Conservation (phyloP, 2,113 vertebrate genomes). For the Etheostoma cragini region DNA sequence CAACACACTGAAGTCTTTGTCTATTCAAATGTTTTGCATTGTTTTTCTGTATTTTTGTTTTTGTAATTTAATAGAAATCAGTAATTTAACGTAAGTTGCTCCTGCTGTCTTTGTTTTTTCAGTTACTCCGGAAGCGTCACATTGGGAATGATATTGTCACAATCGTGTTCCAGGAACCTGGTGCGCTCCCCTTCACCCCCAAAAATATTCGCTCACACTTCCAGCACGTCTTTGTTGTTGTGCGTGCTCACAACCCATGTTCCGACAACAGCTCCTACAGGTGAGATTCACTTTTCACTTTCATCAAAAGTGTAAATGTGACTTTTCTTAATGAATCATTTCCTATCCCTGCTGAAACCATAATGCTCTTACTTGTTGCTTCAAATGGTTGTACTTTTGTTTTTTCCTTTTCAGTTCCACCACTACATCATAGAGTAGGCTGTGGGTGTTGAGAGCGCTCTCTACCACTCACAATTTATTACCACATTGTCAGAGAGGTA, state of each 20-base stretch:
- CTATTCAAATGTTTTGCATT: not conserved
- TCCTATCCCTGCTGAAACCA: slow-evolving; percentile 40
- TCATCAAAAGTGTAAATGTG: not conserved
- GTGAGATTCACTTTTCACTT: slow-evolving; percentile 75
- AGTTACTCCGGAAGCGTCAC: slow-evolving; percentile 96
- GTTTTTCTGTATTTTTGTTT: not conserved
- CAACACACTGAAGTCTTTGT: not conserved
- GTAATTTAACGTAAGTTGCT: slow-evolving; percentile 4
- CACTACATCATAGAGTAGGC: slow-evolving; percentile 37
- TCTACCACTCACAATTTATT: slow-evolving; percentile 29
- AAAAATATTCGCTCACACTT: slow-evolving; percentile 99
- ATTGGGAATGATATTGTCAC: slow-evolving; percentile 99
- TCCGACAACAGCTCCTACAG: slow-evolving; percentile 95
- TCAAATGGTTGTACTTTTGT: slow-evolving; percentile 25
- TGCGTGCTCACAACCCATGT: slow-evolving; percentile 91
- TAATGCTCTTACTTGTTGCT: slow-evolving; percentile 13
- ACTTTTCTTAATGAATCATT: slow-evolving; percentile 28
- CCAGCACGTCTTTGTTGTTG: slow-evolving; percentile 97
- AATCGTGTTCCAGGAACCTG: slow-evolving; percentile 98
- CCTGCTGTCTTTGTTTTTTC: slow-evolving; percentile 9
- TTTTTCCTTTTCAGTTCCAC: slow-evolving; percentile 22
- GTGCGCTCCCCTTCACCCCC: slow-evolving; percentile 95
- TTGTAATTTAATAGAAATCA: not conserved
- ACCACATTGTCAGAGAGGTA: slow-evolving; percentile 24
- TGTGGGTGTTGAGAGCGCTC: slow-evolving; percentile 26